These are phyloP conservation scores for Odontamblyopus lacepedii DNA, from an alignment of 2,797 vertebrate species.

Conservation along the genomic window DNA sequence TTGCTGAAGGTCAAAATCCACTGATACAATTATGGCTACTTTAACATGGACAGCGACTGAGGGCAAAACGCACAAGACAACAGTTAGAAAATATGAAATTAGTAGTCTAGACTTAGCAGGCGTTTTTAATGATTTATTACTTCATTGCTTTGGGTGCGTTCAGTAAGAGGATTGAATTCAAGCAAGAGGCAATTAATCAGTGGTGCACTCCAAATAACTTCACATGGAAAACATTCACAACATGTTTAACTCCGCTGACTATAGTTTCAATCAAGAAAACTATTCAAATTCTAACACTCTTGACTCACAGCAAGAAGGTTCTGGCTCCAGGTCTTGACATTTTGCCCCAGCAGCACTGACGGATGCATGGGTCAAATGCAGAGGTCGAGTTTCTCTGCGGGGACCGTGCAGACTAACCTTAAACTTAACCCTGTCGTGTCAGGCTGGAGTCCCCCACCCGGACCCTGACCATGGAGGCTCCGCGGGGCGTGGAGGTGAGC, in stretches of 20 bases:
- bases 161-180: slow-evolving; percentile 16
- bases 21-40: slow-evolving; percentile 44
- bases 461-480: slow-evolving; percentile 90
- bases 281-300: too few relatives aligned
- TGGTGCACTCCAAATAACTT: slow-evolving; percentile 17
- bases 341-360: too few relatives aligned
- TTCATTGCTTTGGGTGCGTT: slow-evolving; percentile 16
- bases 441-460: slow-evolving; percentile 91
- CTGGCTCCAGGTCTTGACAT: too few relatives aligned
- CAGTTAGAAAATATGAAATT: slow-evolving; percentile 10
- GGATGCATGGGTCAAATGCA: too few relatives aligned
- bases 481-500: slow-evolving; percentile 87
- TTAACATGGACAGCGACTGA: slow-evolving; percentile 25
- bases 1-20: slow-evolving; percentile 62
- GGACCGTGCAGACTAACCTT: too few relatives aligned
- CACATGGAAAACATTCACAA: not conserved
- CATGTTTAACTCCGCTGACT: slow-evolving; percentile 12
- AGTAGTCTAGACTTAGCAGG: not conserved
- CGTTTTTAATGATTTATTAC: slow-evolving; percentile 19
- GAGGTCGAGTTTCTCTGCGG: too few relatives aligned
- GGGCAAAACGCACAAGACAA: slow-evolving; percentile 1
- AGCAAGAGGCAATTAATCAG: slow-evolving; percentile 28
- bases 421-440: slow-evolving; percentile 4
- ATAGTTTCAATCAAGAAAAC: not conserved
- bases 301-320: too few relatives aligned